Evolutionary conservation across 2,888 invertebrate genomes (phyloP).

Genomic region (Chironomus riparius): DNA sequence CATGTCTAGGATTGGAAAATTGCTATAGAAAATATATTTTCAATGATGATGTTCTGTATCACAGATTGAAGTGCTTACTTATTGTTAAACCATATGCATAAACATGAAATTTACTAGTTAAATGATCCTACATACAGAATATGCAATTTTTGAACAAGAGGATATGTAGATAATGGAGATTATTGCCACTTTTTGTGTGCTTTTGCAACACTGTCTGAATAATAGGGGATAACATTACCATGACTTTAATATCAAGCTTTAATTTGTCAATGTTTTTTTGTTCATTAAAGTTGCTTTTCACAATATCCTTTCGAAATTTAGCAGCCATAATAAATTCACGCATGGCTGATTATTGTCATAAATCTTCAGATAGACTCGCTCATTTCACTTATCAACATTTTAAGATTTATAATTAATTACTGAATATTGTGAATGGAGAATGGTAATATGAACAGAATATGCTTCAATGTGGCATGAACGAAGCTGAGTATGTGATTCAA

Average conservation of each 20-base stretch:
- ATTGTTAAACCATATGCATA: background rate
- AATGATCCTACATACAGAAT: background rate
- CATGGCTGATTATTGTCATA: background rate
- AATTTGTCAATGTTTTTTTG: background rate
- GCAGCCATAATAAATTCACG: background rate
- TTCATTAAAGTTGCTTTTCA: background rate
- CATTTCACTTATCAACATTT: background rate
- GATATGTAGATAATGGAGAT: too few relatives aligned
- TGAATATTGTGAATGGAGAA: background rate
- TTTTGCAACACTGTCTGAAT: too few relatives aligned
- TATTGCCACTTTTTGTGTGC: too few relatives aligned
- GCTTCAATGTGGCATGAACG: too few relatives aligned
- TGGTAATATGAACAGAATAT: too few relatives aligned
- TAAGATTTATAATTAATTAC: conserved; percentile 8
- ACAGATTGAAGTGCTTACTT: background rate
- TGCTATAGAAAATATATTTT: background rate
- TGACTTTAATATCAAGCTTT: background rate
- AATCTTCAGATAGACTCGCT: background rate
- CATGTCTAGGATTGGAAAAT: background rate
- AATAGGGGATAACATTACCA: background rate
- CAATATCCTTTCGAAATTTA: background rate
- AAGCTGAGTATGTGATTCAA: background rate
- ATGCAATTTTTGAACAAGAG: too few relatives aligned
- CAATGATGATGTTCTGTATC: background rate
- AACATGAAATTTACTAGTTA: background rate